Conservation (phyloP, 2,113 vertebrate species). For the Gambusia affinis region DNA sequence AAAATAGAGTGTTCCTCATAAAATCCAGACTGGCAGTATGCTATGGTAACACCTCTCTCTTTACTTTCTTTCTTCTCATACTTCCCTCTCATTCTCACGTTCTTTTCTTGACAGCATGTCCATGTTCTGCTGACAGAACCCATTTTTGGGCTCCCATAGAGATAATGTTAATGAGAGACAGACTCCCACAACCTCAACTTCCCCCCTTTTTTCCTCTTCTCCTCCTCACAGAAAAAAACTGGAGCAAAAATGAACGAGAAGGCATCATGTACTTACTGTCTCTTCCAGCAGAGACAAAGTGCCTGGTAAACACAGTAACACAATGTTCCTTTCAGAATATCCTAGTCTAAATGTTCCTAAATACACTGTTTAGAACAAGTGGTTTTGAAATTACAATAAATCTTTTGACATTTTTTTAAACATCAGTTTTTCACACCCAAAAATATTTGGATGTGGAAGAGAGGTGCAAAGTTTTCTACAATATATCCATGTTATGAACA, state of each 20-base stretch:
- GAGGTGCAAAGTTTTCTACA: too few species aligned
- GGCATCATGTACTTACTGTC: constrained; percentile 32
- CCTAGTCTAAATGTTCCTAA: neutral
- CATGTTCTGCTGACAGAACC: constrained; percentile 63
- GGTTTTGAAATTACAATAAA: too few species aligned
- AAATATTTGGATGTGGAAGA: too few species aligned
- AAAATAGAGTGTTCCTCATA: constrained; percentile 48
- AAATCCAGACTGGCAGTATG: constrained; percentile 36
- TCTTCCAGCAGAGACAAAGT: constrained; percentile 26
- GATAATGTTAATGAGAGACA: constrained; percentile 67
- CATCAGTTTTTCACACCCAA: too few species aligned
- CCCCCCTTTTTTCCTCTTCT: too few species aligned
- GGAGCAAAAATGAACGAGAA: constrained; percentile 1
- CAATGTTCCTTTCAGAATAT: constrained; percentile 6
- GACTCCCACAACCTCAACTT: constrained; percentile 2
- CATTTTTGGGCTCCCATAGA: constrained; percentile 58
- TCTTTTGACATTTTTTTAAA: too few species aligned
- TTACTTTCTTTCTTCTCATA: constrained; percentile 29
- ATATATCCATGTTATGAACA: too few species aligned
- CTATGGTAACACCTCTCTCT: constrained; percentile 33
- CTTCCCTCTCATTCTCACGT: constrained; percentile 35
- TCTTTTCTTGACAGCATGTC: constrained; percentile 51
- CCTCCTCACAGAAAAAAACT: constrained; percentile 29
- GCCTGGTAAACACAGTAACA: neutral
- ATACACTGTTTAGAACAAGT: too few species aligned